Conservation (phyloP, 1,140 invertebrate genomes). For the Stegodyphus mimosarum region DNA sequence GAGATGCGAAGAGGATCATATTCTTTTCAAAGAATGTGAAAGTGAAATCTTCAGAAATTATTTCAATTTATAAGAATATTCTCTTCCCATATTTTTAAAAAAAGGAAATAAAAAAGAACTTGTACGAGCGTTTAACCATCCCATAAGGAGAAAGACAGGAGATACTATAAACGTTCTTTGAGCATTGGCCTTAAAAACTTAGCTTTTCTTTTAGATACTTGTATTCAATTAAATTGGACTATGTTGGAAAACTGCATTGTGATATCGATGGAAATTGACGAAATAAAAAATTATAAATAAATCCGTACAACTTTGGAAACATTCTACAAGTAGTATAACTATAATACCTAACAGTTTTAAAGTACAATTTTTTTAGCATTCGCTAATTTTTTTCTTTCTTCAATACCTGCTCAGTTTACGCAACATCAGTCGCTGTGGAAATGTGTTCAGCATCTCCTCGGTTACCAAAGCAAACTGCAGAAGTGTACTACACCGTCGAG, state of each 20-base stretch:
- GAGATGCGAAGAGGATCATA: too few relatives aligned
- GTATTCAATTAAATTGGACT: neutral
- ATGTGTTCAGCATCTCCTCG: conserved; percentile 47
- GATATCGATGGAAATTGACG: too few relatives aligned
- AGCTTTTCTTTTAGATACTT: neutral
- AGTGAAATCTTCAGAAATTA: too few relatives aligned
- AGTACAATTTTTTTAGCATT: neutral
- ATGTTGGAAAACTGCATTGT: neutral
- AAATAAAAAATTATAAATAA: neutral
- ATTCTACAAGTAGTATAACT: neutral
- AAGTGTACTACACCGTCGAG: conserved; percentile 56
- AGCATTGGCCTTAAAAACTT: too few relatives aligned
- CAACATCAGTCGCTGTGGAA: conserved; percentile 46
- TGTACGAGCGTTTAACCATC: too few relatives aligned
- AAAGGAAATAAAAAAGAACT: too few relatives aligned
- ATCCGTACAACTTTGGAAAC: neutral
- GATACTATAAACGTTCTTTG: too few relatives aligned
- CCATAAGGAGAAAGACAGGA: too few relatives aligned
- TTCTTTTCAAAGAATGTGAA: too few relatives aligned
- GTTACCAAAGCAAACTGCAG: conserved; percentile 45
- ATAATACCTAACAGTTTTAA: neutral
- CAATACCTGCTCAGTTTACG: conserved; percentile 17
- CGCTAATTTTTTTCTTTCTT: neutral
- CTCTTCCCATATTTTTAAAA: too few relatives aligned
- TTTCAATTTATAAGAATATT: too few relatives aligned